Percentiles rank a stretch among this genome's conserved stretches.
Conservation (phyloP, 2,888 invertebrate genomes). For the Idaea aversata region DNA sequence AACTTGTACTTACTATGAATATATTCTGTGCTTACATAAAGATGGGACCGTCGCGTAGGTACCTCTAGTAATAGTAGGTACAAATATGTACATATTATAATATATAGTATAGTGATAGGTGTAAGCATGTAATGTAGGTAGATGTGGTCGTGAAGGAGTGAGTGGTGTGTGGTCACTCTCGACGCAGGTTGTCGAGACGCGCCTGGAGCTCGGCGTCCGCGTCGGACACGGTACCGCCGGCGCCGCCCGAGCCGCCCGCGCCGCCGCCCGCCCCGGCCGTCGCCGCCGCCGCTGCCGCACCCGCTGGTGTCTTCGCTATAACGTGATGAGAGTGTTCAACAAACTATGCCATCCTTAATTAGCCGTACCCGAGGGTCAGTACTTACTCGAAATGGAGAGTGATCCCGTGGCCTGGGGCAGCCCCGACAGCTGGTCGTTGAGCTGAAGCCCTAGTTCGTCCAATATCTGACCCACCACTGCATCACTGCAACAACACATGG, state of each 20-base stretch:
- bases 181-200: slow-evolving; percentile 94
- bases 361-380: neutral
- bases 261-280: slow-evolving; percentile 63
- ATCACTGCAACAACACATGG: slow-evolving; percentile 82
- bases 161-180: slow-evolving; percentile 81
- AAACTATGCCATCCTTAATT: too few relatives aligned
- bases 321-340: too few relatives aligned
- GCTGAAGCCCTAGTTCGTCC: slow-evolving; percentile 97
- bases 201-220: slow-evolving; percentile 99
- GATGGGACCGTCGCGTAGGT: too few relatives aligned
- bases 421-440: slow-evolving; percentile 95
- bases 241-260: slow-evolving; percentile 54
- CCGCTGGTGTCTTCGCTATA: slow-evolving; percentile 83
- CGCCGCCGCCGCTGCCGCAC: slow-evolving; percentile 68
- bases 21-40: too few relatives aligned
- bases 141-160: too few relatives aligned
- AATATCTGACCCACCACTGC: slow-evolving; percentile 97
- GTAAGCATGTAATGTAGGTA: neutral
- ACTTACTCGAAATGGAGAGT: slow-evolving; percentile 72
- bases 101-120: too few relatives aligned
- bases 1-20: too few relatives aligned
- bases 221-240: slow-evolving; percentile 77
- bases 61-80: too few relatives aligned
- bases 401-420: slow-evolving; percentile 86
- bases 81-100: too few relatives aligned